Evolutionary conservation across 2,113 vertebrate genomes (phyloP).

Genomic region (Progne subis): DNA sequence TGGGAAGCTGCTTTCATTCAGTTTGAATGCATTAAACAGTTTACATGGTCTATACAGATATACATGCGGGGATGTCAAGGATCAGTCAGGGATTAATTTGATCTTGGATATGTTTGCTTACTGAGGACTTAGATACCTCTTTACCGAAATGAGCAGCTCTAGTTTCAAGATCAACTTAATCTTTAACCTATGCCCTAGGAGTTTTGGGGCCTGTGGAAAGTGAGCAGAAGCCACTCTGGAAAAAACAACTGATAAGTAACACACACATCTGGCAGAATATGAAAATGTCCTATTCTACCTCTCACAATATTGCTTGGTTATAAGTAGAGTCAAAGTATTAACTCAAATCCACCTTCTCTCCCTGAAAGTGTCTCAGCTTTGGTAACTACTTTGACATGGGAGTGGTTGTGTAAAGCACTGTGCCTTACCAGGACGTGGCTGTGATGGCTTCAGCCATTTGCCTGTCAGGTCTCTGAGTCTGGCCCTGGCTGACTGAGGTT

Average conservation of each 20-base stretch:
- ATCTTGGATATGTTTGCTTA: neutral
- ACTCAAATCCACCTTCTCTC: neutral
- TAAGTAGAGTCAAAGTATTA: neutral
- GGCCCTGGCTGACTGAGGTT: neutral
- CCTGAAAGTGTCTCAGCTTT: neutral
- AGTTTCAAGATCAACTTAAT: slow-evolving; percentile 47
- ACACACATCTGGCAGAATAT: neutral
- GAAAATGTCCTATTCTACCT: neutral
- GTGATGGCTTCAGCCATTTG: neutral
- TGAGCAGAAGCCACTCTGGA: neutral
- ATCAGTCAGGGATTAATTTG: neutral
- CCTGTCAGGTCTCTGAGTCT: neutral
- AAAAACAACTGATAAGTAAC: neutral
- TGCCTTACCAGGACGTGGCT: neutral
- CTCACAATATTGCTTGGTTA: neutral
- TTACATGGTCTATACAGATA: neutral
- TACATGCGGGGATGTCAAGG: neutral
- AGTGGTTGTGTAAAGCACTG: neutral
- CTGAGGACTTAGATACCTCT: neutral
- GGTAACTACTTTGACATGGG: neutral
- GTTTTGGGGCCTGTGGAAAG: neutral
- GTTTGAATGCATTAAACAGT: neutral
- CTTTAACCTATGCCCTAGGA: neutral
- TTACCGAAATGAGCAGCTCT: neutral
- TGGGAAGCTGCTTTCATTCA: neutral